Evolutionary conservation across 2,113 vertebrate species (phyloP), one percentile per base, ranked within the genome.

Genomic region (Polypterus senegalus): DNA sequence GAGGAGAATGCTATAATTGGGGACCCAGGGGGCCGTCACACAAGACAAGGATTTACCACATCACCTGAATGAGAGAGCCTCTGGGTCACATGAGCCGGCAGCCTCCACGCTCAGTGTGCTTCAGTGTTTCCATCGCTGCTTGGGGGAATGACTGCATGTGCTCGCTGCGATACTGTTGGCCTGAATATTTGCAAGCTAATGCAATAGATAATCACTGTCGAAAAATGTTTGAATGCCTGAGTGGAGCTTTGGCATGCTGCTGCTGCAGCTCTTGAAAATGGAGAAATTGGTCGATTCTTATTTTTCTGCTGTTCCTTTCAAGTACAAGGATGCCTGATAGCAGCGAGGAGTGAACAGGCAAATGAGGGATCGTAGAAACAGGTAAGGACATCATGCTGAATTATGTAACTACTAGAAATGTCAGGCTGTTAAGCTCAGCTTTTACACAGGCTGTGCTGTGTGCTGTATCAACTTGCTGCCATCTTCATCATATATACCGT

Each of bases 121-220:
- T 49, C 54, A 7, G 56, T 47, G 9, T 44, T 48, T 63, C 47
- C 48, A 44, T 43, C 47, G n/a, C 62, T 48, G 62, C 62, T 63
- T 63, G n/a, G 27, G 27, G 43, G 49, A 56, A 63, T 49, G 54
- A 47, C 62, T 57, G 54, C 52, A 63, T 56, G 10, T 48, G 47
- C 54, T 54, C 44, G 54, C 62, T 63, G 53, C 57, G 62, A 47
- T 9, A 47, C 54, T 49, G 27, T 47, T 62, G 61, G 61, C 61
- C 61, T 62, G 47, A 11, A 48, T 27, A 63, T 48, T 52, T 63
- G n/a, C 62, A 63, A 63, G 54, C 62, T 63, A 57, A 63, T 57
- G 47, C 54, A 63, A 63, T 56, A 63, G 62, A 63, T 47, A 63
- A 63, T 57, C 62, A 63, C 54, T 6, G 44, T 27, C 47, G 47